Percentiles rank a stretch among this genome's conserved stretches.
Evolutionary conservation across 2,888 invertebrate genomes (phyloP).

Genomic region (Erebia aethiops): DNA sequence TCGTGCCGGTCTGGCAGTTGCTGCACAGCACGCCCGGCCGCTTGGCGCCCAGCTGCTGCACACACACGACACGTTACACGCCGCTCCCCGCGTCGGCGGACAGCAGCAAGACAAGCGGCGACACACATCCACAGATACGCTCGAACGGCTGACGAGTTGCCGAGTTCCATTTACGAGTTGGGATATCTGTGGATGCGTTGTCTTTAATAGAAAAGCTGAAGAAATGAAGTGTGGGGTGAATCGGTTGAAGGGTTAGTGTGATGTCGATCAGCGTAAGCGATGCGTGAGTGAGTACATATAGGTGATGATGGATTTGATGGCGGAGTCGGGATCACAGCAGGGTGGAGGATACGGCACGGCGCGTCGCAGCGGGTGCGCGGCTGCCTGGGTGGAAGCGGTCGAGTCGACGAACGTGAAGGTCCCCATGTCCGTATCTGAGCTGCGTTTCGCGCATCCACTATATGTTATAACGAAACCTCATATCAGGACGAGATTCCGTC

Average conservation of each 20-base stretch:
- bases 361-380: slow-evolving; percentile 4
- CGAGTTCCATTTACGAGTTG: neutral
- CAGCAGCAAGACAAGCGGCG: neutral
- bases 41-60: slow-evolving; percentile 84
- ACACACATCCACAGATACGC: neutral
- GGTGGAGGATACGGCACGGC: neutral
- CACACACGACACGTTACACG: neutral
- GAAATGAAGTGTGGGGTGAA: neutral
- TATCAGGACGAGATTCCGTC: no score
- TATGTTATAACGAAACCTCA: neutral
- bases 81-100: neutral
- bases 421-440: neutral
- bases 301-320: slow-evolving; percentile 28
- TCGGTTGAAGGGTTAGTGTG: neutral
- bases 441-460: neutral
- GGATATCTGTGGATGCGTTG: neutral
- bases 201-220: neutral
- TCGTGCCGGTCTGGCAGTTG: slow-evolving; percentile 95
- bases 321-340: slow-evolving; percentile 9
- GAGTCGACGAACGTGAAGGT: neutral
- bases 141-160: neutral
- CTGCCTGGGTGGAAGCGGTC: neutral
- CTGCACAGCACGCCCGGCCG: slow-evolving; percentile 92
- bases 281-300: slow-evolving; percentile 4
- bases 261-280: slow-evolving; percentile 4